These are phyloP conservation scores for Frieseomelitta varia DNA, from an alignment of 1,140 invertebrate genomes.

Conservation along the genomic window DNA sequence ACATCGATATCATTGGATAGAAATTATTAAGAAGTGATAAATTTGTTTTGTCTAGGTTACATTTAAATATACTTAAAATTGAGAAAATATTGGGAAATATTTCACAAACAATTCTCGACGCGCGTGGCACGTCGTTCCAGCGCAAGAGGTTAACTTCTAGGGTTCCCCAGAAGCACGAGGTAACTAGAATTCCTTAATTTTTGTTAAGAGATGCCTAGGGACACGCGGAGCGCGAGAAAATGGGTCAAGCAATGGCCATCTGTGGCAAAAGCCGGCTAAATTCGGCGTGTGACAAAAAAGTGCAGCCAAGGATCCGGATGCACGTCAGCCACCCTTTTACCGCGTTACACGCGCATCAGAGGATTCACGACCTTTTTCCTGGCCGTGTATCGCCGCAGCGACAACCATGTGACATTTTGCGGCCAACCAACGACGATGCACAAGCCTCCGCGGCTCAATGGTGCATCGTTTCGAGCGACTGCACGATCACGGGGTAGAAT, in stretches of 20 bases:
- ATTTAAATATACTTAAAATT: no score
- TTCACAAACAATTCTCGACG: no score
- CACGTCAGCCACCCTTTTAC: conserved; percentile 37
- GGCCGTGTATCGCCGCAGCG: background rate
- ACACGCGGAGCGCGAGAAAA: background rate
- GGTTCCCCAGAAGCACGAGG: background rate
- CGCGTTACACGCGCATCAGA: conserved; percentile 49
- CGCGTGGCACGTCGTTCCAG: no score
- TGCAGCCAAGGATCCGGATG: conserved; percentile 45
- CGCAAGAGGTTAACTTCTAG: no score
- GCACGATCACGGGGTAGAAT: background rate
- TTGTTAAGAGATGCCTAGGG: background rate
- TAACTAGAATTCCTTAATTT: background rate
- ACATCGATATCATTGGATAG: no score
- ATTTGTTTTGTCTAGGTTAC: no score
- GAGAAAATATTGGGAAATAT: no score
- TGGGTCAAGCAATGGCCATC: conserved; percentile 46
- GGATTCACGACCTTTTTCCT: conserved; percentile 28
- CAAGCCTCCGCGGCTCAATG: background rate
- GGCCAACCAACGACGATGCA: background rate
- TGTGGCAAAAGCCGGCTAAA: conserved; percentile 49
- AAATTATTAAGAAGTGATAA: no score
- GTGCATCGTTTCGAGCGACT: conserved; percentile 10
- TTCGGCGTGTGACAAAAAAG: conserved; percentile 53
- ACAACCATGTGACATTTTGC: conserved; percentile 38